A percentile compares a stretch with the other conserved stretches of the same genome.
Conservation (phyloP, 1,140 invertebrate genomes). For the Gryllus bimaculatus region DNA sequence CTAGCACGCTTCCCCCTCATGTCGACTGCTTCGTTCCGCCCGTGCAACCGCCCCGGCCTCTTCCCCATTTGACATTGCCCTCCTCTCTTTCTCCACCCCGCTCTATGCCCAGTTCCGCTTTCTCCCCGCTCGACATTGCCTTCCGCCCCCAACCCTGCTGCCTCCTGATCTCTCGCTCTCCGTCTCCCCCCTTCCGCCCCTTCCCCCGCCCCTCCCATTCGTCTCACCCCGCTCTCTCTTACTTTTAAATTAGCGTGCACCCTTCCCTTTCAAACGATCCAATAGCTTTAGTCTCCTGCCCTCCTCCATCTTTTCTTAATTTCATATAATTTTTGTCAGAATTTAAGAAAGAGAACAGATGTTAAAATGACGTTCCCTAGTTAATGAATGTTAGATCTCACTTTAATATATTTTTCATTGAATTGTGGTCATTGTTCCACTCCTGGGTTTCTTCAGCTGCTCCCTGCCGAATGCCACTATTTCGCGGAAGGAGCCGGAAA, state of each 20-base stretch:
- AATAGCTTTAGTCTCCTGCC: neutral
- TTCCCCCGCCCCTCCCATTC: no score
- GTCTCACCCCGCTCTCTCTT: neutral
- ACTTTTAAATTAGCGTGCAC: neutral
- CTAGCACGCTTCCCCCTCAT: no score
- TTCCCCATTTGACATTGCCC: no score
- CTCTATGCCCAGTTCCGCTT: no score
- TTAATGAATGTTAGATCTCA: neutral
- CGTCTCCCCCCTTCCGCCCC: no score
- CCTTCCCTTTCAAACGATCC: neutral
- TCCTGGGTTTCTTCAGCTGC: neutral
- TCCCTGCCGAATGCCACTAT: neutral
- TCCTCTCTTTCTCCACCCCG: no score
- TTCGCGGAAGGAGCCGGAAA: no score
- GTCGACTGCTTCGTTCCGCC: no score
- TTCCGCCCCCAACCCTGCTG: no score
- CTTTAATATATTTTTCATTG: neutral
- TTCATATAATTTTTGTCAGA: neutral
- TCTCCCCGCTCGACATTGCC: no score
- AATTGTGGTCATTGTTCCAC: neutral
- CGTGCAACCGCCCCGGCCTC: no score
- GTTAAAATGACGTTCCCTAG: neutral
- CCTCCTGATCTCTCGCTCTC: no score
- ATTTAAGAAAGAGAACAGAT: neutral
- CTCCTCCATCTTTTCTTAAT: neutral